These are phyloP conservation scores for Deroptyus accipitrinus DNA, from an alignment of 2,113 vertebrate genomes.

Conservation along the genomic window DNA sequence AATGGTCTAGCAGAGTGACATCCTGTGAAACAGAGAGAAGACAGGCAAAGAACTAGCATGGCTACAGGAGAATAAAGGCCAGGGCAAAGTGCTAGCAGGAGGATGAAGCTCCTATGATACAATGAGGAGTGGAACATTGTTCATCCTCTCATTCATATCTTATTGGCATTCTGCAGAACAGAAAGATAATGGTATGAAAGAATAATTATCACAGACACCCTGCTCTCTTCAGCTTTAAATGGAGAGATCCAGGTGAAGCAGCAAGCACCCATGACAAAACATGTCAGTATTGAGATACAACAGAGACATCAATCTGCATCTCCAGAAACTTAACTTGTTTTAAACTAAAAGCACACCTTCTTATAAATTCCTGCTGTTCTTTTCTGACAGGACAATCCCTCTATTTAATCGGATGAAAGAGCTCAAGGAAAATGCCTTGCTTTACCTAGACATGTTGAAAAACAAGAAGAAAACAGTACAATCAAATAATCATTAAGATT, in stretches of 20 bases:
- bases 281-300: not conserved
- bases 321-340: not conserved
- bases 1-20: not conserved
- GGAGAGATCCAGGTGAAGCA: not conserved
- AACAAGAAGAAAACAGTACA: not conserved
- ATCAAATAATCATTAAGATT: not conserved
- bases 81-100: not conserved
- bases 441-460: not conserved
- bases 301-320: not conserved
- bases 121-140: not conserved
- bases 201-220: conserved; percentile 13
- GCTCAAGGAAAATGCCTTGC: not conserved
- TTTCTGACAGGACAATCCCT: not conserved
- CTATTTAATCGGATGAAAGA: not conserved
- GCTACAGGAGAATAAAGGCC: not conserved
- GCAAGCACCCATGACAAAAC: not conserved
- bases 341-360: not conserved
- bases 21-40: not conserved
- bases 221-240: conserved; percentile 19
- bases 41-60: not conserved
- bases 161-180: not conserved
- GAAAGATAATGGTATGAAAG: not conserved
- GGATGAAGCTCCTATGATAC: not conserved
- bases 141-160: not conserved
- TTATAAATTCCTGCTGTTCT: not conserved